These are phyloP conservation scores for Diploptera punctata DNA, from an alignment of 2,888 invertebrate genomes.

Conservation along the genomic window DNA sequence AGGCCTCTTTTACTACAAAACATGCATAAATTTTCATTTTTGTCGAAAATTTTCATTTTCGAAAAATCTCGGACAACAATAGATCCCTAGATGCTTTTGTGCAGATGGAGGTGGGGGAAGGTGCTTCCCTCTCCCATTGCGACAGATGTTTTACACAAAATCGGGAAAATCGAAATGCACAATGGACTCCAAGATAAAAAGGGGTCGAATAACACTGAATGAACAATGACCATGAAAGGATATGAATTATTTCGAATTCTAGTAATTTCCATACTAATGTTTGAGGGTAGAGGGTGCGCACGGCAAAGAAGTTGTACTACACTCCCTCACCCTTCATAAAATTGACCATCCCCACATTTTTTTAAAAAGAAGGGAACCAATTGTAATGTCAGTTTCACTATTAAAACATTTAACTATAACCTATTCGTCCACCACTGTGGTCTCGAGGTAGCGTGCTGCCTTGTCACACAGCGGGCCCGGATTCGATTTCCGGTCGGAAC, in stretches of 20 bases:
- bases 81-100: constrained; percentile 28
- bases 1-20: constrained; percentile 44
- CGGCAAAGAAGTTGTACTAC: not conserved
- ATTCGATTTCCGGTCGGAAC: no score
- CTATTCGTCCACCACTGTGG: no score
- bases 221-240: constrained; percentile 36
- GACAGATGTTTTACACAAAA: constrained; percentile 50
- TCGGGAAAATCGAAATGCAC: constrained; percentile 48
- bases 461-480: no score
- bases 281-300: not conserved
- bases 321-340: constrained; percentile 10
- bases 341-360: no score
- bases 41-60: constrained; percentile 44
- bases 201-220: constrained; percentile 21
- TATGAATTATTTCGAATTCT: constrained; percentile 45
- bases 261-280: constrained; percentile 40
- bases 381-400: no score
- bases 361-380: no score
- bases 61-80: constrained; percentile 42
- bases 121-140: not conserved
- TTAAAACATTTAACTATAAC: no score
- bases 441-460: no score
- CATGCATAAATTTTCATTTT: constrained; percentile 46
- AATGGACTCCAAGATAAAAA: constrained; percentile 42
- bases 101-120: not conserved